Base-by-base conservation (phyloP, 2,888 invertebrate genomes). In the Adelognathus sp. region DNA sequence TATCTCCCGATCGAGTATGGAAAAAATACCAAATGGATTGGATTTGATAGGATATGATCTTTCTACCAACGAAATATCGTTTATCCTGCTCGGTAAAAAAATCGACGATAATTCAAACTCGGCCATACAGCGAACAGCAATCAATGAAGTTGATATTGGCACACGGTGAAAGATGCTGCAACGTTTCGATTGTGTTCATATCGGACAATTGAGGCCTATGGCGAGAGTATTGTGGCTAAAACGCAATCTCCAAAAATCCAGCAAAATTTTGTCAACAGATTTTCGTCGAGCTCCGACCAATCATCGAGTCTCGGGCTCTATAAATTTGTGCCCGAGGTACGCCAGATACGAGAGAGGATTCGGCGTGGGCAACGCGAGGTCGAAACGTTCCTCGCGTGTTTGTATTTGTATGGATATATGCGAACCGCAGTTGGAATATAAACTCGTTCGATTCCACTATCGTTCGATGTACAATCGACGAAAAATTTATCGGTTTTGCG, bases 401-500 rank as follows among this genome's bases (percentile, higher is more conserved):
- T 67, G 36, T 50, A 54, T 36, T 50, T 31, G 16, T 24, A 18
- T 31, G 31, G 29, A 67, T 54, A 67, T 39, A 64, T 29, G 50
- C 39, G 50, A 11, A 72, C 61, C 18, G n/a, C 39, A 27, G 52
- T 31, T 39, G n/a, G 71, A 71, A 79, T 71, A 79, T 79, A 71
- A 79, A 75, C 74, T 75, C 63, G 66, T 66, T 54, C 36, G 33
- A 61, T 66, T 74, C 52, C 63, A 73, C 41, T 64, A 78, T 78
- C 74, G 66, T 64, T 46, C 72, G 66, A 18, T 31, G 50, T 74
- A 60, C 52, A 44, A 63, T 70, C 29, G 33, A 18, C 29, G 14
- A 11, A 31, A 66, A 74, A 79, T 79, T 79, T 79, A 79, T 79
- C 64, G 74, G 74, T 29, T 64, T 66, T 74, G 64, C 16, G 41